Base-by-base conservation (phyloP, 2,797 vertebrate species). In the Serranus cabrilla region DNA sequence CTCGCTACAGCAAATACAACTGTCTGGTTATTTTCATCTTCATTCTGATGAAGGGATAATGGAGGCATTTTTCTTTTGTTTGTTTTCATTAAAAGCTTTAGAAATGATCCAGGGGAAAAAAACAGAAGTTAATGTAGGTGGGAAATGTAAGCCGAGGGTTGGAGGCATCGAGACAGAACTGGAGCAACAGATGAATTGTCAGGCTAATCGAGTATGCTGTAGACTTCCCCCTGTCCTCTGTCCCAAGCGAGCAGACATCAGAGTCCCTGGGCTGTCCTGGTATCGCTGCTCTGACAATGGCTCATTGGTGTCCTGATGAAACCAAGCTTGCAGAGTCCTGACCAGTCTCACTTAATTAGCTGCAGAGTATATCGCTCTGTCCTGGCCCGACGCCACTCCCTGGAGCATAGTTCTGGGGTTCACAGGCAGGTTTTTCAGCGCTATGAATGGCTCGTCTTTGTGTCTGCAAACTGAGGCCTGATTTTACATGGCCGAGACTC, bases 401-500 rank as follows among this genome's bases (percentile, higher is more conserved):
- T 82, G 89, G 90, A 93, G 94, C 93, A 91, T 90, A 89, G 93
- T 92, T 92, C 86, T 82, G 88, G 92, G 94, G 94, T 94, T 95
- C 93, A 94, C 91, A 82, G 90, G 92, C 92, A 91, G 94, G 92
- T 93, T 95, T 86, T 90, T 86, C 89, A 90, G 89, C 54, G 39
- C 89, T 71, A 94, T 95, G 95, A 95, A 95, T 94, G 93, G 92
- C 82, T 92, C 83, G 91, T 92, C 94, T 96, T 95, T 96, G 95
- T 96, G 93, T 94, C 93, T 93, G 90, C 88, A 85, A 79, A 94
- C 94, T 95, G 93, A 94, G 91, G 93, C 87, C 91, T 92, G 92
- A 93, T 95, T 94, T 95, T 93, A 94, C 93, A 93, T 86, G 91
- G 92, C 92, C 49, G 80, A 81, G 91, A 92, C 92, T 90, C 86